Evolutionary conservation across 2,113 vertebrate species (phyloP), one percentile per base, ranked within the genome.

Genomic region (Dipodomys ordii): DNA sequence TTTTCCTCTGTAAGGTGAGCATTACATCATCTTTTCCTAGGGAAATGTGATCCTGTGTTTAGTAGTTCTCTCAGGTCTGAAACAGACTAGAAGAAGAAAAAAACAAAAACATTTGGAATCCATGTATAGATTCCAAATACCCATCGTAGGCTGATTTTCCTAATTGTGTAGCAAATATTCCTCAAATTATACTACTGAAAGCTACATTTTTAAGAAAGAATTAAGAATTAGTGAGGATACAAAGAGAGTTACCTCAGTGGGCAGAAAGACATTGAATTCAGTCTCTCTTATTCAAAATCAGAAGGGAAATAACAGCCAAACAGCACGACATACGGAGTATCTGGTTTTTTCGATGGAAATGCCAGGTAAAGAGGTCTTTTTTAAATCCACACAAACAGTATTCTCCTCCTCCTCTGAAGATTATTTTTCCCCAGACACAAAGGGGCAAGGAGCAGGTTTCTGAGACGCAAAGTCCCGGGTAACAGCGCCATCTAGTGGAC

Each of bases 401-500:
- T 82, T 44, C 82, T 65, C 67, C 60, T 83, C 62, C 78, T 74
- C 46, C 87, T 89, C 3, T 20, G 30, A 80, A 62, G 20, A 85
- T 67, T n/a, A 27, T 64, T 90, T 68, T 57, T 90, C 22, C 0
- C 23, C 4, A 23, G 19, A 35, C 46, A 35, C 4, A 13, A 4
- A 20, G 83, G 1, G 32, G 1, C 15, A 25, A 3, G 1, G 4
- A 30, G 57, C 53, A 5, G 5, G 39, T 3, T 3, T 73, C 30
- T 80, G 46, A 23, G 28, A 57, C n/a, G 28, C 39, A 9, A 97
- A 97, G 7, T 28, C 53, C 32, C 30, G 65, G 53, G 83, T 84
- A 94, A 97, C 89, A 97, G 96, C 25, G 92, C 78, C 96, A 97
- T 94, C 97, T 95, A 96, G 93, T 68, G 88, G 81, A 46, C 0